Evolutionary conservation across 2,113 vertebrate species (phyloP), one percentile per base, ranked within the genome.

Genomic region (Clupea harengus): DNA sequence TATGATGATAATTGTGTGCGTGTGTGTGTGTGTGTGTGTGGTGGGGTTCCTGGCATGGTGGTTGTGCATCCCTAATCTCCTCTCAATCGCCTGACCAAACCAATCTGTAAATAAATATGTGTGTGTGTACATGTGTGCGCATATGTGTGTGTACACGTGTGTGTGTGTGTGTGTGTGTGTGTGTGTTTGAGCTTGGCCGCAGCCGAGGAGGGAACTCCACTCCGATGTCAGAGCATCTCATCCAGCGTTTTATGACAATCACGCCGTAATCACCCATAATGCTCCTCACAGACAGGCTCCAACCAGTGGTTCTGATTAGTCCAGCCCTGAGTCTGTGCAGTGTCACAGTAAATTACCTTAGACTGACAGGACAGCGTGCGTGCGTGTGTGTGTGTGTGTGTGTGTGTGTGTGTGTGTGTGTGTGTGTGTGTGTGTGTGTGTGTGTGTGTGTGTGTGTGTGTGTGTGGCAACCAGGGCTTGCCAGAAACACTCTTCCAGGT

Each of bases 221-320:
- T 87, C 89, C 89, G 52, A 90, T 85, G 90, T 92, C 89, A 91
- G 92, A 89, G 90, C 85, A 91, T 91, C 94, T 95, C 92, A 90
- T 94, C 91, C 92, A 93, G 92, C 83, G 88, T 92, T 94, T 92
- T 93, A 92, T 93, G 93, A 96, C 94, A 98, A 97, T 95, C 96
- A 95, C 92, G 96, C 94, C 91, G 95, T 97, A 99, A 98, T 98
- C 97, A 95, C 95, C 96, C 96, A 96, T 97, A 98, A 95, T 96
- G 93, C 95, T 94, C 93, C 95, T 94, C 92, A 89, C 90, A 91
- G 64, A 54, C 13, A 3, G 50, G 95, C 82, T 20, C 95, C 92
- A 91, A 95, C 94, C 96, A 95, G 96, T 98, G 97, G 97, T 98
- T 98, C 96, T 98, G 96, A 98, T 99, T 99, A 99, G 96, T 95